Evolutionary conservation across 2,888 invertebrate genomes (phyloP).

Genomic region (Halictus quadricinctus): DNA sequence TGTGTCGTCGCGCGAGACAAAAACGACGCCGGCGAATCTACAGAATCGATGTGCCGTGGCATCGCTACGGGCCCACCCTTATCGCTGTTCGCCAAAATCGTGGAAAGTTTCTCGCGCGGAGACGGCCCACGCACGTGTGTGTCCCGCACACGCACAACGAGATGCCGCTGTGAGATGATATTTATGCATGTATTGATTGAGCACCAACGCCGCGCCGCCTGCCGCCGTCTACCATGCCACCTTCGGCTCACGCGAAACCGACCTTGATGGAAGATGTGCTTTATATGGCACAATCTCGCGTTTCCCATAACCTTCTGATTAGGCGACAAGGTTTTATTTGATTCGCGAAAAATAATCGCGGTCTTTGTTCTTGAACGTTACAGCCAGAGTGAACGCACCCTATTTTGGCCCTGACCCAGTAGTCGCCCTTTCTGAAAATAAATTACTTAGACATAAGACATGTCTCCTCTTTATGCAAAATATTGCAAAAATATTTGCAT

Average conservation of each 20-base stretch:
- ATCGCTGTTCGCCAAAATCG: slow-evolving; percentile 57
- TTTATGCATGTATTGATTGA: slow-evolving; percentile 69
- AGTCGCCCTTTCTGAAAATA: background rate
- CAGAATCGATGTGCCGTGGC: slow-evolving; percentile 77
- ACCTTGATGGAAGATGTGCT: slow-evolving; percentile 16
- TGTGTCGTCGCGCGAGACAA: slow-evolving; percentile 81
- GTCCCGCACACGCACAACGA: slow-evolving; percentile 12
- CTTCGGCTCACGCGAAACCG: slow-evolving; percentile 40
- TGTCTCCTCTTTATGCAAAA: no score
- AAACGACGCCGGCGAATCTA: slow-evolving; percentile 75
- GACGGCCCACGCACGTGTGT: slow-evolving; percentile 22
- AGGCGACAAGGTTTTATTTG: background rate
- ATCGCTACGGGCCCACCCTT: slow-evolving; percentile 22
- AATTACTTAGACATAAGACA: background rate
- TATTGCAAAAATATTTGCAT: no score
- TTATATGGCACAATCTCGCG: background rate
- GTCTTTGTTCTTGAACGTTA: background rate
- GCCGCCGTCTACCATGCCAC: slow-evolving; percentile 21
- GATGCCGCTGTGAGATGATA: slow-evolving; percentile 48
- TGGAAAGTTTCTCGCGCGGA: slow-evolving; percentile 39
- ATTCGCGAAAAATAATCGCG: background rate
- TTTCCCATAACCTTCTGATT: background rate
- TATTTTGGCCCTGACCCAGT: background rate
- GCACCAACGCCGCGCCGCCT: slow-evolving; percentile 39
- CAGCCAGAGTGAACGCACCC: background rate